These are phyloP conservation scores for Hylaeus volcanicus DNA, from an alignment of 1,140 invertebrate genomes.

Conservation along the genomic window DNA sequence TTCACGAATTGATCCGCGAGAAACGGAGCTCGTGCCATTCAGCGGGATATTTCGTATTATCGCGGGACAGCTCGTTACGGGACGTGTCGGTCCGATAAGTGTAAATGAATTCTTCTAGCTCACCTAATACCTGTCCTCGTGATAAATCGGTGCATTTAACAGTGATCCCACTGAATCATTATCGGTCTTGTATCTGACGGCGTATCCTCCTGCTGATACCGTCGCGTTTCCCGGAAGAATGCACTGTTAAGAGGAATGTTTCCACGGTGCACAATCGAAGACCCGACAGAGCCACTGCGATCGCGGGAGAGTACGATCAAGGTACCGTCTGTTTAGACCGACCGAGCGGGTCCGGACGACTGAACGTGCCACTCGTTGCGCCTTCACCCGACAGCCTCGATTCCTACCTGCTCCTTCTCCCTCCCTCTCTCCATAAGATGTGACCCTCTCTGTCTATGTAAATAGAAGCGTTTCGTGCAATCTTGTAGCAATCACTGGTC, in stretches of 20 bases:
- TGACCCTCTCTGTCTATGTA: not conserved
- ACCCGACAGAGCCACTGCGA: conserved; percentile 22
- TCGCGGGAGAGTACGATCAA: conserved; percentile 12
- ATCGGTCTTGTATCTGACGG: not conserved
- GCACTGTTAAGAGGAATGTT: conserved; percentile 15
- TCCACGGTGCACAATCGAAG: conserved; percentile 16
- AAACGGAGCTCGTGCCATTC: not conserved
- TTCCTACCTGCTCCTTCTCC: conserved; percentile 48
- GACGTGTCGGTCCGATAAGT: not conserved
- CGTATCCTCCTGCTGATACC: conserved; percentile 6
- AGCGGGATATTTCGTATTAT: not conserved
- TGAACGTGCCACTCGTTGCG: conserved; percentile 53
- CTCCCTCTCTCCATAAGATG: conserved; percentile 16
- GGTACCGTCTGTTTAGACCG: conserved; percentile 40
- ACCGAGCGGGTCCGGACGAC: conserved; percentile 55
- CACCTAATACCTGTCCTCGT: conserved; percentile 42
- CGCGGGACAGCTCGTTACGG: not conserved
- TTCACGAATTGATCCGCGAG: not conserved
- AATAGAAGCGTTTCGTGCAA: not conserved
- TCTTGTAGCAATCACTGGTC: not conserved
- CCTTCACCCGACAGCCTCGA: conserved; percentile 45
- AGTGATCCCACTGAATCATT: conserved; percentile 27
- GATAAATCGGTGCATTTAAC: conserved; percentile 19
- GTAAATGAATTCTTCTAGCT: not conserved
- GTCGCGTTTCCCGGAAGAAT: not conserved